Evolutionary conservation across 2,113 vertebrate species (phyloP).

Genomic region (Propithecus coquereli): DNA sequence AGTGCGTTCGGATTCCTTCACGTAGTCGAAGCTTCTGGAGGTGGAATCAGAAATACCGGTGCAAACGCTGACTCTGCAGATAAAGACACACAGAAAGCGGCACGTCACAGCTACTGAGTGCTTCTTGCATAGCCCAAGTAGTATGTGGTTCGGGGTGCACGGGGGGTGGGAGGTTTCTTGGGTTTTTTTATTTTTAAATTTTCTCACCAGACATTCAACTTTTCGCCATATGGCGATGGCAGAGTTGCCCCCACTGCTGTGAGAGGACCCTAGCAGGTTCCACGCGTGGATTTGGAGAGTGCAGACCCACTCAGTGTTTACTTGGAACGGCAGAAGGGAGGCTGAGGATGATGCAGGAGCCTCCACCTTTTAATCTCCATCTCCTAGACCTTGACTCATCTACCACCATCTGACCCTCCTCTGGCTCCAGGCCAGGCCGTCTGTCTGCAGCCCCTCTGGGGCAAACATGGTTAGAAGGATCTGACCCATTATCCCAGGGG

Average conservation of each 20-base stretch:
- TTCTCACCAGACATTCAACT: neutral
- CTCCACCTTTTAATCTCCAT: neutral
- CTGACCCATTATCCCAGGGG: rapidly evolving
- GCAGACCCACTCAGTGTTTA: neutral
- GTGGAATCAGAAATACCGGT: neutral
- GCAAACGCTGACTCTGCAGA: neutral
- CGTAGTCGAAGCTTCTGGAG: neutral
- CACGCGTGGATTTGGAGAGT: neutral
- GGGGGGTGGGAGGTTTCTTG: neutral
- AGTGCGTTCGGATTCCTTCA: neutral
- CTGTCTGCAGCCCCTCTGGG: rapidly evolving
- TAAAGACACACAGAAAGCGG: neutral
- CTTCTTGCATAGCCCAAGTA: neutral
- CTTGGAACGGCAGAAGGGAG: neutral
- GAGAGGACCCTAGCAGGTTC: neutral
- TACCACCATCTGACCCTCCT: neutral
- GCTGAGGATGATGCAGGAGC: rapidly evolving
- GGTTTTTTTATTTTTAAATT: neutral
- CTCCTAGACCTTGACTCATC: neutral
- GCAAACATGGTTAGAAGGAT: neutral
- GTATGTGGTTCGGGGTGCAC: neutral
- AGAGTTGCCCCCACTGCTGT: neutral
- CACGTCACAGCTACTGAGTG: neutral
- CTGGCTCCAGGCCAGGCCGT: neutral
- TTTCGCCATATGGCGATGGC: neutral